These are phyloP conservation scores for Odocoileus virginianus DNA, from an alignment of 2,113 vertebrate species.

Conservation along the genomic window DNA sequence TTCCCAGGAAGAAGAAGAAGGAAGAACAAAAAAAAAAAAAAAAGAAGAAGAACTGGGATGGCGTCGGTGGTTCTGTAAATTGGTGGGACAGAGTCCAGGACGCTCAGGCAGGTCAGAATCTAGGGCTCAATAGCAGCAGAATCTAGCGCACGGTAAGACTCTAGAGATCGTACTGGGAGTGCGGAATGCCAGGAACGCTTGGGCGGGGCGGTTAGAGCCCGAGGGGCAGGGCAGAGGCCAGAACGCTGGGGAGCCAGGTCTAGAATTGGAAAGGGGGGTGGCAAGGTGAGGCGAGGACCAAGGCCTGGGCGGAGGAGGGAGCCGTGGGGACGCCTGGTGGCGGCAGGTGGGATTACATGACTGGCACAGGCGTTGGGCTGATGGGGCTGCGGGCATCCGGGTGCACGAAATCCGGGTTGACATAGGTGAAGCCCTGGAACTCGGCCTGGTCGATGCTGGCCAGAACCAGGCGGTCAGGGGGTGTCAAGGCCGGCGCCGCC, in stretches of 20 bases:
- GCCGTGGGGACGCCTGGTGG: conserved; percentile 57
- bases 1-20: not conserved
- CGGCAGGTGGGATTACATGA: conserved; percentile 55
- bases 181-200: not conserved
- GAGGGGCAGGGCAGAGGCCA: not conserved
- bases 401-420: conserved; percentile 86
- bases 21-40: not conserved
- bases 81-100: not conserved
- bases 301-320: not conserved
- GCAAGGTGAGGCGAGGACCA: not conserved
- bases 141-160: conserved; percentile 14
- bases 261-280: not conserved
- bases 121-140: not conserved
- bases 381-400: conserved; percentile 67
- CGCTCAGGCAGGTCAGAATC: not conserved
- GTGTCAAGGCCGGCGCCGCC: conserved; percentile 87
- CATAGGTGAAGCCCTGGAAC: conserved; percentile 89
- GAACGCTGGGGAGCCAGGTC: not conserved
- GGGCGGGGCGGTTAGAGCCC: not conserved
- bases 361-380: conserved; percentile 65
- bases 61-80: not conserved
- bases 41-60: not conserved
- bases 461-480: conserved; percentile 89
- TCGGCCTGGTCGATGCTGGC: conserved; percentile 91
- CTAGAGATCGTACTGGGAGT: not conserved